These are phyloP conservation scores for Diploptera punctata DNA, from an alignment of 2,888 invertebrate genomes.

Conservation along the genomic window DNA sequence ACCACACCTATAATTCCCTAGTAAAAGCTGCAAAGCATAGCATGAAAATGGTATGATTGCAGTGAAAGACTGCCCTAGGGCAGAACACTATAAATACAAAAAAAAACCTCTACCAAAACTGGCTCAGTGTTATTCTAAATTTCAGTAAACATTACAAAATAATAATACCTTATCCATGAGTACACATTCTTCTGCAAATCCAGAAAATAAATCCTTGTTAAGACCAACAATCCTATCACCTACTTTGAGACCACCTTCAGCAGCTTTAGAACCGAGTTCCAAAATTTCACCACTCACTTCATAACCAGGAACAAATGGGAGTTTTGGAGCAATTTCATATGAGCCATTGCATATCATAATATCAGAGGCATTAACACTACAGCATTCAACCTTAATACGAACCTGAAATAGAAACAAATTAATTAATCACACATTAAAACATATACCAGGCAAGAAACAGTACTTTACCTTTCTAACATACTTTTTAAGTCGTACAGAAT, in stretches of 20 bases:
- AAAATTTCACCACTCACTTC: slow-evolving; percentile 68
- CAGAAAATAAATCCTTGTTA: slow-evolving; percentile 61
- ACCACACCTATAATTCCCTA: no score
- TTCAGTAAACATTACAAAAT: no score
- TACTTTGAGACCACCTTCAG: slow-evolving; percentile 55
- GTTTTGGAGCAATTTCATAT: slow-evolving; percentile 54
- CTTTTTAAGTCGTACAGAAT: no score
- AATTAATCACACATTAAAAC: background rate
- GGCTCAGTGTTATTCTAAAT: no score
- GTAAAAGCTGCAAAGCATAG: no score
- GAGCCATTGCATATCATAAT: slow-evolving; percentile 60
- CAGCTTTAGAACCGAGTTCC: slow-evolving; percentile 60
- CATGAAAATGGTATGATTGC: no score
- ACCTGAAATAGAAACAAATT: slow-evolving; percentile 56
- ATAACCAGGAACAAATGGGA: slow-evolving; percentile 69
- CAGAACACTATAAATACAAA: no score
- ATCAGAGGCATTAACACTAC: slow-evolving; percentile 71
- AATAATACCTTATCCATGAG: slow-evolving; percentile 51
- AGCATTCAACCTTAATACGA: slow-evolving; percentile 66
- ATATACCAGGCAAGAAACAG: no score
- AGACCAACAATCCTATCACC: slow-evolving; percentile 69
- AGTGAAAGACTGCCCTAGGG: no score
- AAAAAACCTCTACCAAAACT: no score
- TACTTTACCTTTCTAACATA: no score
- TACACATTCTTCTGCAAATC: slow-evolving; percentile 67